Evolutionary conservation across 2,888 invertebrate species (phyloP), one percentile per base, ranked within the genome.

Genomic region (Pedicia rivosa): DNA sequence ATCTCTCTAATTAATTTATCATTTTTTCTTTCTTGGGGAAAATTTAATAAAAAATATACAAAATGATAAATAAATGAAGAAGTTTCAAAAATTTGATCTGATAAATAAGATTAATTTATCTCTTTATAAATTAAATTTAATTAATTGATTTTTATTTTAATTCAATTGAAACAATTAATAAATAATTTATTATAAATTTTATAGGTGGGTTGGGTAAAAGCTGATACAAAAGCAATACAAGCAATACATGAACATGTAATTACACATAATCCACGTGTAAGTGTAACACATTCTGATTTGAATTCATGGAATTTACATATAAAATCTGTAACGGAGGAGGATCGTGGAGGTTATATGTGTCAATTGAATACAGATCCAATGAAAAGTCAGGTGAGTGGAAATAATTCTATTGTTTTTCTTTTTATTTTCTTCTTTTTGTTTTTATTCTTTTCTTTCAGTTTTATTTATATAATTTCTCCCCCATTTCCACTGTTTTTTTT

Each of bases 301-400:
- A 70, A 76, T 44, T 81, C 79, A 50, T 91, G 91, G 91, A 86
- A 84, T 63, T 68, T 92, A 43, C 84, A 86, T 60, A 86, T 92
- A 54, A 79, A 76, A 52, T 77, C 78, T 48, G 79, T 83, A 3
- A 80, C 83, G 51, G 82, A 82, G 54, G 86, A 87, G 53, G 91
- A 92, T 60, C 72, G 78, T 34, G 91, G 91, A 20, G 74, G 78
- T 48, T 91, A 90, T 64, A 88, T 88, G 87, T 91, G 90, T 62
- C 90, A 91, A 65, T 78, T 91, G 52, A 91, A 91, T 65, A 90
- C 90, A 14, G 84, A 87, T 62, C 91, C 90, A 1, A 90, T 90
- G 90, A 82, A 83, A 62, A 84, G 83, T 59, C 90, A 88, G 76
- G 83, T 90, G 64, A 62, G 64, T 55, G 13, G 20, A 15, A 27